A percentile compares a stretch with the other conserved stretches of the same genome.
These are phyloP conservation scores for Podabrus alpinus DNA, from an alignment of 2,888 invertebrate genomes.

Conservation along the genomic window DNA sequence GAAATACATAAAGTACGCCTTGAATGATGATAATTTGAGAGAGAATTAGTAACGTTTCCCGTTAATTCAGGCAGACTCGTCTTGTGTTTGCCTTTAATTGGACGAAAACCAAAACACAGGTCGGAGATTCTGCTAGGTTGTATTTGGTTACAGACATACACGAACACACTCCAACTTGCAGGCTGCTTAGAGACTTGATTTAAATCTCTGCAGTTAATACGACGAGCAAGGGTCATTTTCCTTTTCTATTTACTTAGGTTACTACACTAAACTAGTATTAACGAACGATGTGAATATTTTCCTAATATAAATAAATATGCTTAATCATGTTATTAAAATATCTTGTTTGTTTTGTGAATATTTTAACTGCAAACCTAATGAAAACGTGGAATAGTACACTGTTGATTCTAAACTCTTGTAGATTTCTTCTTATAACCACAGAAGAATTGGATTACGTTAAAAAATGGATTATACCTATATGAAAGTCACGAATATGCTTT, in stretches of 20 bases:
- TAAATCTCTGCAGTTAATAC: conserved; percentile 25
- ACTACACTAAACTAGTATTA: conserved; percentile 3
- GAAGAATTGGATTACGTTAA: too few relatives aligned
- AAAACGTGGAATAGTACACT: not conserved
- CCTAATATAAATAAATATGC: not conserved
- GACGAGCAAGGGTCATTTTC: conserved; percentile 25
- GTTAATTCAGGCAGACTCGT: conserved; percentile 55
- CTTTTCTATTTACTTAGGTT: conserved; percentile 26
- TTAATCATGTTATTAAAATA: conserved; percentile 1
- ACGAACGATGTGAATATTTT: conserved; percentile 2
- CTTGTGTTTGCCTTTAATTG: conserved; percentile 57
- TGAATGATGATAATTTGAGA: conserved; percentile 53
- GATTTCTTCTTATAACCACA: too few relatives aligned
- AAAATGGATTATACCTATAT: too few relatives aligned
- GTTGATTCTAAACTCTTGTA: not conserved
- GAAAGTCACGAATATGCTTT: too few relatives aligned
- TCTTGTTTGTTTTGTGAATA: not conserved
- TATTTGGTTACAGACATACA: conserved; percentile 52
- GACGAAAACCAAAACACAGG: conserved; percentile 57
- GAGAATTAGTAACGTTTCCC: conserved; percentile 54
- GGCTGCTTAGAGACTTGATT: conserved; percentile 16
- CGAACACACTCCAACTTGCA: conserved; percentile 23
- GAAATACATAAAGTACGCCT: conserved; percentile 41
- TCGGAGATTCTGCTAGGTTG: conserved; percentile 53
- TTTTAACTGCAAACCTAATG: not conserved